Conservation (phyloP, 2,888 invertebrate species). For the Drosophila infuscata region DNA sequence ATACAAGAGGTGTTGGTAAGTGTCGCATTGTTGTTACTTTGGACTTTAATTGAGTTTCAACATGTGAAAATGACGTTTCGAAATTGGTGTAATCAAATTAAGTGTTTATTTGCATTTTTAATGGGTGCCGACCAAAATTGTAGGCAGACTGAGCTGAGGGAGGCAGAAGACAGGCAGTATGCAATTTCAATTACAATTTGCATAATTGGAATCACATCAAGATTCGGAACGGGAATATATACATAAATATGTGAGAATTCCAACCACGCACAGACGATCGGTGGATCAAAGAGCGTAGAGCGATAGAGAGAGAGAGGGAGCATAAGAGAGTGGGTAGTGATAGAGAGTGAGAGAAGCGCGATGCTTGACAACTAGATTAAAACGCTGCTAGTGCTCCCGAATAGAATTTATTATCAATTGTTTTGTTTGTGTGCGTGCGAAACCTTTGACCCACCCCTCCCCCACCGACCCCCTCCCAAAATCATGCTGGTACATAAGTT, state of each 20-base stretch:
- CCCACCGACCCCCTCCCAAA: not conserved
- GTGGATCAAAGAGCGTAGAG: constrained; percentile 20
- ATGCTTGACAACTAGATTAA: constrained; percentile 76
- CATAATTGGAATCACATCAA: constrained; percentile 46
- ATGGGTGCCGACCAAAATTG: constrained; percentile 8
- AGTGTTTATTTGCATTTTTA: constrained; percentile 53
- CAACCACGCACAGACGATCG: constrained; percentile 7
- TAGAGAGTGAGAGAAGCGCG: constrained; percentile 9
- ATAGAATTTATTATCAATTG: constrained; percentile 54
- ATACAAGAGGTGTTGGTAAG: constrained; percentile 43
- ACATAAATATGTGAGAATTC: constrained; percentile 13
- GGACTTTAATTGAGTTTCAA: constrained; percentile 64
- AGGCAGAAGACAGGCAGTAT: constrained; percentile 2
- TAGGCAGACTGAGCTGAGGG: not conserved
- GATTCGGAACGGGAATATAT: constrained; percentile 29
- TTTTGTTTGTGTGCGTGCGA: constrained; percentile 37
- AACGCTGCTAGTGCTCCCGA: constrained; percentile 6
- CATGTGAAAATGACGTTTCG: constrained; percentile 64
- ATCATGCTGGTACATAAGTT: not conserved
- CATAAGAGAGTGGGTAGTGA: not conserved
- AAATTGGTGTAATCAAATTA: constrained; percentile 64
- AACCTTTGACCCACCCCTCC: constrained; percentile 57
- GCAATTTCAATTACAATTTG: constrained; percentile 44
- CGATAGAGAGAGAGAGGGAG: not conserved
- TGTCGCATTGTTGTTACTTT: constrained; percentile 64